Evolutionary conservation across 2,888 invertebrate genomes (phyloP), one percentile per base, ranked within the genome.

Genomic region (Tetropium fuscum): DNA sequence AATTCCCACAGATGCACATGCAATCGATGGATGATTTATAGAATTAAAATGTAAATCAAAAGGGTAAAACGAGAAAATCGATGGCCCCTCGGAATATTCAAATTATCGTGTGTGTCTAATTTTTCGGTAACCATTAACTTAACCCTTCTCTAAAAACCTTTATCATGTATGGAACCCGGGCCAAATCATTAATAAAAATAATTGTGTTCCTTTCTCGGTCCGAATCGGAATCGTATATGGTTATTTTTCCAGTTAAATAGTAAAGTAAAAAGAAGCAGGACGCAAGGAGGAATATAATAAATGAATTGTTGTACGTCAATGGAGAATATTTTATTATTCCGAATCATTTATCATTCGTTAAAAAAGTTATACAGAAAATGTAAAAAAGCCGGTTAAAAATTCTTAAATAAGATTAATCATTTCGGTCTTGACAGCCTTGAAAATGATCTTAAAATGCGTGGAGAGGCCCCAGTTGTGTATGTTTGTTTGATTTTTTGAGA

Each of bases 361-460:
- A 69, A 68, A 72, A 72, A 70, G 66, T 72, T 70, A 69, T 66
- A 71, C 69, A 66, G 70, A 74, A 74, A 74, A 72, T 66, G 72
- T 73, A 71, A 73, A 74, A 75, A 72, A 73, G 72, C 69, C 70
- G 70, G 71, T 73, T 74, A 70, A 74, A 75, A 75, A 74, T 73
- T 73, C 74, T 72, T 70, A 68, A 71, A 73, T 69, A 71, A 69
- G 70, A 74, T 74, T 74, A 74, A 74, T 74, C 74, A 71, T 70
- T 64, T 68, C 63, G 69, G 69, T 63, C 71, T 69, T 73, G 73
- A 73, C 73, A 73, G 71, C 71, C 65, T 67, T 63, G 67, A 69
- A 69, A 66, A 66, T 66, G 64, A 60, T 66, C 62, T 64, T 66
- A 57, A 66, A 66, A 66, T 57, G 63, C 66, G 60, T 63, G 63